Evolutionary conservation across 2,888 invertebrate genomes (phyloP).

Genomic region (Trilocha varians): DNA sequence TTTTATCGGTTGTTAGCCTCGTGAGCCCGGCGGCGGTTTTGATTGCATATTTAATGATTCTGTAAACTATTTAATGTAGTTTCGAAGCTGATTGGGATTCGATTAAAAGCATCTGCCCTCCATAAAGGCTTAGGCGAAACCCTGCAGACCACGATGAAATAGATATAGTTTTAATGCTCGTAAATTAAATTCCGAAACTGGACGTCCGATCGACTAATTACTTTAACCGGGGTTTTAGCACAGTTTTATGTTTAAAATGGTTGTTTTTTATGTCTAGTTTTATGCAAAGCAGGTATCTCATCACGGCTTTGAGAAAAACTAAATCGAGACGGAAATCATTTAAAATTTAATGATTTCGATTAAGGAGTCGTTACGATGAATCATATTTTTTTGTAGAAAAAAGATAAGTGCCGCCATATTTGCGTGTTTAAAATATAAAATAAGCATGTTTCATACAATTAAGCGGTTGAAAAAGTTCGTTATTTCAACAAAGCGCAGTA

Average conservation of each 20-base stretch:
- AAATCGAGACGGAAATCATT: neutral
- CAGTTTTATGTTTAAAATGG: conserved; percentile 33
- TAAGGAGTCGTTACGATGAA: neutral
- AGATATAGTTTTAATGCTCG: conserved; percentile 69
- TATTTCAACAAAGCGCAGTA: conserved; percentile 45
- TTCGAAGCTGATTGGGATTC: conserved; percentile 61
- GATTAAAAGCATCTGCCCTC: conserved; percentile 60
- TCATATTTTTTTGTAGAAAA: neutral
- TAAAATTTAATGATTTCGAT: neutral
- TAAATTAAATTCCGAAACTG: conserved; percentile 60
- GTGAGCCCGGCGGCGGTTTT: conserved; percentile 39
- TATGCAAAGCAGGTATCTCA: neutral
- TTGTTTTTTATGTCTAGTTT: conserved; percentile 23
- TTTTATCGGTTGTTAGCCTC: conserved; percentile 45
- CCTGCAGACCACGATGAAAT: conserved; percentile 53
- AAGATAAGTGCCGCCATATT: neutral
- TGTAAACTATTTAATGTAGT: conserved; percentile 58
- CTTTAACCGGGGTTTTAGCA: conserved; percentile 44
- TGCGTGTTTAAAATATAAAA: neutral
- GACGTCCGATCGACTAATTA: conserved; percentile 57
- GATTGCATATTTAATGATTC: conserved; percentile 57
- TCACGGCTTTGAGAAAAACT: neutral
- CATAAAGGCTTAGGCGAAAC: conserved; percentile 39
- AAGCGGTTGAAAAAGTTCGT: conserved; percentile 38
- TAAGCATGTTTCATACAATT: too few relatives aligned